phyloP scores from a whole-genome alignment of 2,888 invertebrate genomes.

The Lomographa bimaculata region DNA sequence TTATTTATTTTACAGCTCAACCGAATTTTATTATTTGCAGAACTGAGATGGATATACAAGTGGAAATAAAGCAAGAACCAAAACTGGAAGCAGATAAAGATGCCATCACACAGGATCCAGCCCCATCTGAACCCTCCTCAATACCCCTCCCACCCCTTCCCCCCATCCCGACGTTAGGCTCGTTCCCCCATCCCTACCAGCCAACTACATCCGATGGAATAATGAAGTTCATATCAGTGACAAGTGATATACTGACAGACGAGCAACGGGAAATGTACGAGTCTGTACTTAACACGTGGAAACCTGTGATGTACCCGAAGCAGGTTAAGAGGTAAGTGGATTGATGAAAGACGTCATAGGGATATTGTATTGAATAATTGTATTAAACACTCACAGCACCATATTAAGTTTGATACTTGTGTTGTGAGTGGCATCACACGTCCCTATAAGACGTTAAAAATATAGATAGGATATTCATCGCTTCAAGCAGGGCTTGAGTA shows the following conservation, averaged over 20 bases:
- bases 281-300: slow-evolving; percentile 70
- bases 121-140: background rate
- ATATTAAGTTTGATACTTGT: no score
- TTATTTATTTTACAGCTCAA: no score
- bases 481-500: no score
- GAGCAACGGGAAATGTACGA: slow-evolving; percentile 77
- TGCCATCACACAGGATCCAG: background rate
- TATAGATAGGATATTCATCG: no score
- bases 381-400: no score
- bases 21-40: no score
- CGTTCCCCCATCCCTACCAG: slow-evolving; percentile 6
- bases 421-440: no score
- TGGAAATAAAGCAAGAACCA: slow-evolving; percentile 27
- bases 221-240: slow-evolving; percentile 67
- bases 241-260: slow-evolving; percentile 58
- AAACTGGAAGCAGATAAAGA: slow-evolving; percentile 10
- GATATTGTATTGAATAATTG: no score
- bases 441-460: no score
- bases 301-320: slow-evolving; percentile 67
- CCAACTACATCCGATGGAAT: slow-evolving; percentile 36
- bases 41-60: slow-evolving; percentile 27
- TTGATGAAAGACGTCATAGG: no score
- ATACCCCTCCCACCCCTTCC: background rate
- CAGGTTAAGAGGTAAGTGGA: slow-evolving; percentile 49
- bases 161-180: slow-evolving; percentile 1